Evolutionary conservation across 2,113 vertebrate species (phyloP).

Genomic region (Hydrolagus affinis): DNA sequence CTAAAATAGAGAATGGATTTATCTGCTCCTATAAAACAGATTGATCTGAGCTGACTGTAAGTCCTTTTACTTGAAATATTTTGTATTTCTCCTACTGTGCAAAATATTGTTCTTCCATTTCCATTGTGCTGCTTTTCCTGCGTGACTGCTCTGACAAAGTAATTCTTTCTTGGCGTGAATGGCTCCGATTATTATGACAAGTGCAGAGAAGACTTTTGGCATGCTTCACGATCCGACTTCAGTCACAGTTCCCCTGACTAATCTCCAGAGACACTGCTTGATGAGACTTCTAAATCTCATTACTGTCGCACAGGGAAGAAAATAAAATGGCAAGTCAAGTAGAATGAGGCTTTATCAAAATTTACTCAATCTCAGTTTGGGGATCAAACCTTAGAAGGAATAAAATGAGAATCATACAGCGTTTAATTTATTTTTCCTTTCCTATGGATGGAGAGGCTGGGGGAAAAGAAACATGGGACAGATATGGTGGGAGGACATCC

Average conservation of each 20-base stretch:
- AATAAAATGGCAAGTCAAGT: not conserved
- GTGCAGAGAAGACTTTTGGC: not conserved
- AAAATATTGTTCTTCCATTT: not conserved
- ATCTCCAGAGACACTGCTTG: not conserved
- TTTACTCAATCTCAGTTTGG: not conserved
- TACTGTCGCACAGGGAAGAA: not conserved
- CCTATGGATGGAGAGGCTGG: too few species aligned
- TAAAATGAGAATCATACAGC: not conserved
- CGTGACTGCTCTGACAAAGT: not conserved
- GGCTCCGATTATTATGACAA: not conserved
- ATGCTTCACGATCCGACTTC: not conserved
- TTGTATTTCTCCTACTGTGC: not conserved
- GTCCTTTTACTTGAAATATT: not conserved
- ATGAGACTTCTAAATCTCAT: not conserved
- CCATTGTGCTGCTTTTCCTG: not conserved
- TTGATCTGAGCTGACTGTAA: not conserved
- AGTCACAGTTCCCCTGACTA: not conserved
- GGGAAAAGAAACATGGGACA: not conserved
- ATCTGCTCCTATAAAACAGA: not conserved
- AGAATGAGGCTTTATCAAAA: not conserved
- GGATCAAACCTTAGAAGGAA: not conserved
- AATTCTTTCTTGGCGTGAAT: not conserved
- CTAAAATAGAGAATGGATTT: not conserved
- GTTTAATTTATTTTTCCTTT: too few species aligned
- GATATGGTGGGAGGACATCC: too few species aligned